Conservation (phyloP, 2,888 invertebrate species). For the Leptinotarsa rubiginosa region DNA sequence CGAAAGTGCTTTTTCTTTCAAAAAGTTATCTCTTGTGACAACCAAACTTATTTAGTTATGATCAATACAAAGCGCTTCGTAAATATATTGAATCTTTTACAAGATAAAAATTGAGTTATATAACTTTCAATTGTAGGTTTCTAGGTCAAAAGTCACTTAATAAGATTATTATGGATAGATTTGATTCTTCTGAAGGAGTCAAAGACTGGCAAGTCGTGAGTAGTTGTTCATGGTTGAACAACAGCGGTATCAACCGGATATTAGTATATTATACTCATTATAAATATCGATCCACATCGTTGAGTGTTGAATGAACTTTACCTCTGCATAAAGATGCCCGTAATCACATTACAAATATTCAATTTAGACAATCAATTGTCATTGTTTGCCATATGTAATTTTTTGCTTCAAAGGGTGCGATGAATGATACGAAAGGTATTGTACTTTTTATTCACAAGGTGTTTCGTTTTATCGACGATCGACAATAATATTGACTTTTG, state of each 20-base stretch:
- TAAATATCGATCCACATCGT: neutral
- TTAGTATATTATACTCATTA: neutral
- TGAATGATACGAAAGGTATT: neutral
- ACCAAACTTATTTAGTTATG: no score
- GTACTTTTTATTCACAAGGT: neutral
- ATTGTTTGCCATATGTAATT: neutral
- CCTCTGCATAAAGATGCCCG: neutral
- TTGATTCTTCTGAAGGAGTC: slow-evolving; percentile 1
- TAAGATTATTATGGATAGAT: neutral
- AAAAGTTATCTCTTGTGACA: no score
- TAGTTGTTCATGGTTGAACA: neutral
- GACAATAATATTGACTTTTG: no score
- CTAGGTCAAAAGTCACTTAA: no score
- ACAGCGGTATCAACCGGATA: neutral
- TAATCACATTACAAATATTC: slow-evolving; percentile 9
- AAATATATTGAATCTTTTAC: no score
- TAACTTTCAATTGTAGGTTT: no score
- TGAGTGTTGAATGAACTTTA: slow-evolving; percentile 12
- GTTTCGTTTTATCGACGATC: no score
- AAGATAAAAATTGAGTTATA: no score
- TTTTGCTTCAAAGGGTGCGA: neutral
- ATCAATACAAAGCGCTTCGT: no score
- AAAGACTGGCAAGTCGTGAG: neutral
- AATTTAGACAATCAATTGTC: slow-evolving; percentile 4
- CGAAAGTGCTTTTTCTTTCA: no score